These are phyloP conservation scores for Antechinus flavipes DNA, from an alignment of 2,113 vertebrate genomes.

Conservation along the genomic window DNA sequence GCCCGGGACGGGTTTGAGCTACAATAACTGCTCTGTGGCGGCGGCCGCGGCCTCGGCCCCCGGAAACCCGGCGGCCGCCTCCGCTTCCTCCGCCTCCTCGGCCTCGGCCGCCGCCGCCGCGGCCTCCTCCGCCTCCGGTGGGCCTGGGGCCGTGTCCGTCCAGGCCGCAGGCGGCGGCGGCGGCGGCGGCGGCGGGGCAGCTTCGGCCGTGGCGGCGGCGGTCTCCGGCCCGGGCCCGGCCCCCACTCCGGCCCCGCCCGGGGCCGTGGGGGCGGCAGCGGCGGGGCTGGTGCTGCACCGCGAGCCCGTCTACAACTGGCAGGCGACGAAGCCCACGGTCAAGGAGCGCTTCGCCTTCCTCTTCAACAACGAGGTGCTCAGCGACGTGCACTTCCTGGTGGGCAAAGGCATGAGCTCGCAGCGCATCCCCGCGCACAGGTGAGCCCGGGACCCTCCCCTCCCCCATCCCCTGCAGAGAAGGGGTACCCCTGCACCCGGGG, in stretches of 20 bases:
- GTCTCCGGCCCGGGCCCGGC: slow-evolving; percentile 65
- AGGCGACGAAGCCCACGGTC: slow-evolving; percentile 96
- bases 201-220: slow-evolving; percentile 67
- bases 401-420: slow-evolving; percentile 95
- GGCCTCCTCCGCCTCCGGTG: slow-evolving; percentile 81
- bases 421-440: slow-evolving; percentile 97
- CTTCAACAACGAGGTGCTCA: slow-evolving; percentile 98
- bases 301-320: slow-evolving; percentile 96
- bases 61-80: slow-evolving; percentile 66
- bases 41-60: slow-evolving; percentile 84
- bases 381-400: slow-evolving; percentile 97
- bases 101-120: slow-evolving; percentile 74
- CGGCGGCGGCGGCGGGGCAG: slow-evolving; percentile 61
- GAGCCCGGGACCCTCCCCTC: slow-evolving; percentile 65
- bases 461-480: background rate
- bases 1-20: slow-evolving; percentile 80
- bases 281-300: slow-evolving; percentile 86
- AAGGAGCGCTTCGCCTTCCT: slow-evolving; percentile 95
- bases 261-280: slow-evolving; percentile 77
- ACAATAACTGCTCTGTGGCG: slow-evolving; percentile 78
- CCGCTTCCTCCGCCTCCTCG: slow-evolving; percentile 81
- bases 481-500: too few species aligned
- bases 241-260: slow-evolving; percentile 73
- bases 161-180: slow-evolving; percentile 84
- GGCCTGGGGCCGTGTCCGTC: slow-evolving; percentile 78